Conservation (phyloP, 2,888 invertebrate genomes). For the Caradrina clavipalpis region DNA sequence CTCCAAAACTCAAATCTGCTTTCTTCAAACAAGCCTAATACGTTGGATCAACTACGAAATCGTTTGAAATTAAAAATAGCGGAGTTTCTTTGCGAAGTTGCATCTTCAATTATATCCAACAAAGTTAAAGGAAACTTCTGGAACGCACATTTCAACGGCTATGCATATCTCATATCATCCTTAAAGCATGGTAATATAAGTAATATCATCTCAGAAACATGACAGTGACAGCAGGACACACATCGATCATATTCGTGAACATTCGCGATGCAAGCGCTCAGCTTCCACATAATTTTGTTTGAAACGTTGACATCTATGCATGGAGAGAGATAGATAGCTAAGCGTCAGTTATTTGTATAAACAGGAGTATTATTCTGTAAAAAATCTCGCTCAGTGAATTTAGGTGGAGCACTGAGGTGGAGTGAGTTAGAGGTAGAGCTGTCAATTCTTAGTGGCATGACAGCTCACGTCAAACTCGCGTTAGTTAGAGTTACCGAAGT, state of each 20-base stretch:
- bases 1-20: no score
- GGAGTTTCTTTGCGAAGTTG: background rate
- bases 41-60: no score
- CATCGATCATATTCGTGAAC: slow-evolving; percentile 51
- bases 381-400: background rate
- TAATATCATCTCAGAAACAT: slow-evolving; percentile 5
- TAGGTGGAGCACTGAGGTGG: background rate
- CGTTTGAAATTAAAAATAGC: background rate
- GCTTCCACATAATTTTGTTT: slow-evolving; percentile 46
- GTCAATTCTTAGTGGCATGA: no score
- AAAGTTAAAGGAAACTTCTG: background rate
- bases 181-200: slow-evolving; percentile 16
- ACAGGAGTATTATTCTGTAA: background rate
- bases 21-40: no score
- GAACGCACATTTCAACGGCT: background rate
- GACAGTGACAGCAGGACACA: slow-evolving; percentile 7
- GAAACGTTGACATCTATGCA: slow-evolving; percentile 47
- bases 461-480: no score
- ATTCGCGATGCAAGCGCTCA: slow-evolving; percentile 17
- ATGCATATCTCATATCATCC: background rate
- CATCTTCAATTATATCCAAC: background rate
- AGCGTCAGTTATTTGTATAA: slow-evolving; percentile 16
- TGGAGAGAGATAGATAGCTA: slow-evolving; percentile 44
- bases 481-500: no score
- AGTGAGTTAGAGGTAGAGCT: background rate